Conservation (phyloP, 1,140 invertebrate species). For the Zaprionus camerounensis region DNA sequence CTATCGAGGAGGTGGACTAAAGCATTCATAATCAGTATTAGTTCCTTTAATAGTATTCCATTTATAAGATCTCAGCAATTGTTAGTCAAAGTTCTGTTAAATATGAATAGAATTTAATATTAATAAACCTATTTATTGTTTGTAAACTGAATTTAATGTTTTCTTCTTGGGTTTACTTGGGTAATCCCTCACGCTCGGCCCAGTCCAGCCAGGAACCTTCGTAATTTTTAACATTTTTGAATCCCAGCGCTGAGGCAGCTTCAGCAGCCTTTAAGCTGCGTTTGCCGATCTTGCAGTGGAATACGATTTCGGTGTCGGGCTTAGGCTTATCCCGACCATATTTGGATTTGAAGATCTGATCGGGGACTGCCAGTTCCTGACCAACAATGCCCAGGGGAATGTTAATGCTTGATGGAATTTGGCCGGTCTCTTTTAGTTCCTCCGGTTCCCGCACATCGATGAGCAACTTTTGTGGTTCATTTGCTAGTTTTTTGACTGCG, state of each 20-base stretch:
- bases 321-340: constrained; percentile 86
- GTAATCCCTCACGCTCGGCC: constrained; percentile 85
- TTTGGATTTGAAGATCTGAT: constrained; percentile 84
- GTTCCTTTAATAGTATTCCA: constrained; percentile 17
- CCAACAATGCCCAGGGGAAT: constrained; percentile 87
- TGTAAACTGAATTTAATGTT: not conserved
- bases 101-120: constrained; percentile 42
- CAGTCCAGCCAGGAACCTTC: constrained; percentile 84
- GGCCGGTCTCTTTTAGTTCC: constrained; percentile 88
- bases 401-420: constrained; percentile 89
- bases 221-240: constrained; percentile 84
- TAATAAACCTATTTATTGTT: not conserved
- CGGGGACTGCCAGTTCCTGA: constrained; percentile 64
- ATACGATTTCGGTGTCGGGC: constrained; percentile 86
- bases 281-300: constrained; percentile 87
- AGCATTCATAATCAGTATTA: not conserved
- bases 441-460: constrained; percentile 89
- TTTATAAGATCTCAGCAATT: not conserved
- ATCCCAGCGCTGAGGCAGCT: constrained; percentile 86
- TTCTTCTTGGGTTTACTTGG: constrained; percentile 44
- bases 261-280: constrained; percentile 86
- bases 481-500: constrained; percentile 84
- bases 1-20: constrained; percentile 91
- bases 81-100: constrained; percentile 10
- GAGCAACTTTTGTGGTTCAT: constrained; percentile 85